Evolutionary conservation across 2,113 vertebrate genomes (phyloP).

Genomic region (Calypte anna): DNA sequence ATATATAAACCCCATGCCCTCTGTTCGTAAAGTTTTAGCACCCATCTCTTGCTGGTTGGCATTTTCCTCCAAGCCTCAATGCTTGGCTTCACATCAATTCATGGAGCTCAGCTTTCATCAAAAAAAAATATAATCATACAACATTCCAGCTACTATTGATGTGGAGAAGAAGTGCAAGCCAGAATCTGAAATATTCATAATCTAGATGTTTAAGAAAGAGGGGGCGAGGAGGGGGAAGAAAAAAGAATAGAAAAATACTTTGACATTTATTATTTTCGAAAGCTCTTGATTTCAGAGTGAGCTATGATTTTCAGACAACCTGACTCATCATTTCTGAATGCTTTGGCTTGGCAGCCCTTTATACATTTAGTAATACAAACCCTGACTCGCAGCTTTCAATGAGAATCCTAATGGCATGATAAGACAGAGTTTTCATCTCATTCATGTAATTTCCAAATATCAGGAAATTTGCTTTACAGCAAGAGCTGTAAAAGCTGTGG

Average conservation of each 20-base stretch:
- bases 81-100: constrained; percentile 14
- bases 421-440: constrained; percentile 56
- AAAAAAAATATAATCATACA: background rate
- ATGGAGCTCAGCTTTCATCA: background rate
- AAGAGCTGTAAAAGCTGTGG: constrained; percentile 36
- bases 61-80: background rate
- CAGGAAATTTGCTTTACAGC: background rate
- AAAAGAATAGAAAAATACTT: background rate
- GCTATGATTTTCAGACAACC: background rate
- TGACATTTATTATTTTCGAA: constrained; percentile 26
- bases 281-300: constrained; percentile 10
- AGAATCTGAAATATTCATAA: background rate
- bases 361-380: constrained; percentile 54
- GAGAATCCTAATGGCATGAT: constrained; percentile 30
- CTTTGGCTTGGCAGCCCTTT: constrained; percentile 35
- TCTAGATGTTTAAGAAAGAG: background rate
- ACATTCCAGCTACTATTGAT: constrained; percentile 15
- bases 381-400: constrained; percentile 54
- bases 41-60: background rate
- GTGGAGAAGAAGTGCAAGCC: background rate
- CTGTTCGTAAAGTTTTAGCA: background rate
- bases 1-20: background rate
- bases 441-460: constrained; percentile 25
- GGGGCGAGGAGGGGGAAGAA: too few relatives aligned
- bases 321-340: constrained; percentile 65